A percentile compares a stretch with the other conserved stretches of the same genome.
Conservation (phyloP, 2,113 vertebrate species). For the Hyla sarda region DNA sequence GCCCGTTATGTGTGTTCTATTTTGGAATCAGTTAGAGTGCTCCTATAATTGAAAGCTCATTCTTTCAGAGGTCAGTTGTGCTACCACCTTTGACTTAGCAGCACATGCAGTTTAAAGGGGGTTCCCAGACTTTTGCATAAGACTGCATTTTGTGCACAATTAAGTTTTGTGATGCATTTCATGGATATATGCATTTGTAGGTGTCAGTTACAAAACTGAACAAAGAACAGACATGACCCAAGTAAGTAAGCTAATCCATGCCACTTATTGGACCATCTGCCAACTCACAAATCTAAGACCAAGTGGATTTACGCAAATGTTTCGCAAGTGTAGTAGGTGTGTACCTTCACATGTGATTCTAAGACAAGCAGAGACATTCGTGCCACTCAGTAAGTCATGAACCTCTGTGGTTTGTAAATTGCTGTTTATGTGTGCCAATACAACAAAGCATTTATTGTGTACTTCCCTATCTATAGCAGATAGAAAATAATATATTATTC, state of each 20-base stretch:
- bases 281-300: neutral
- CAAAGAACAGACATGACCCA: neutral
- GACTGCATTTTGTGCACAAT: neutral
- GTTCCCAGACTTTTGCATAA: no score
- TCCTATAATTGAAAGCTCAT: no score
- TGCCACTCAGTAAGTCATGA: neutral
- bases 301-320: neutral
- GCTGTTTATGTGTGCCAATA: neutral
- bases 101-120: no score
- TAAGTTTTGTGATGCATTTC: no score
- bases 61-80: no score
- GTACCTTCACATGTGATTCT: neutral
- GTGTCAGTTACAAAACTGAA: no score
- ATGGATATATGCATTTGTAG: no score
- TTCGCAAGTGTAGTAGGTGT: neutral
- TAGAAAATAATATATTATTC: constrained; percentile 14
- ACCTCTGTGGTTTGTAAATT: constrained; percentile 4
- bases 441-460: constrained; percentile 1
- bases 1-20: no score
- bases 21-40: no score
- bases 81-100: no score
- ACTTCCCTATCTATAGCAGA: neutral
- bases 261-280: neutral
- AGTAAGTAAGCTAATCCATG: neutral
- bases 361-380: constrained; percentile 5